Conservation (phyloP, 2,797 vertebrate genomes). For the Cyclura pinguis region DNA sequence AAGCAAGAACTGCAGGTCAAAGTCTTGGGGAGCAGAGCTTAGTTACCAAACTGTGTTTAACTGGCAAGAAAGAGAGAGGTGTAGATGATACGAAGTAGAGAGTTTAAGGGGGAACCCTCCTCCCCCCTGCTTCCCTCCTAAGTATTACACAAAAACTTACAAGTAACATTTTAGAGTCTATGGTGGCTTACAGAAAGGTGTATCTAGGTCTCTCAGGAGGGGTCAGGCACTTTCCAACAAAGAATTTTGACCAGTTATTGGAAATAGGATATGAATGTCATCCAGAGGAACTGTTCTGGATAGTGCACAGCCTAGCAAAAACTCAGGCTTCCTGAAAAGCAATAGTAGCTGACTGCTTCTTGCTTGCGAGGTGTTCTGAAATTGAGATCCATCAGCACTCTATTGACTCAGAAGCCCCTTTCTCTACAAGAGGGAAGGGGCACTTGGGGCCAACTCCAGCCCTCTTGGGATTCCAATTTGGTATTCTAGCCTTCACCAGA, state of each 20-base stretch:
- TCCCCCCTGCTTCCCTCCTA: background rate
- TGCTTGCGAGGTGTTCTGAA: background rate
- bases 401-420: background rate
- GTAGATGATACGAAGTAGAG: background rate
- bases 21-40: background rate
- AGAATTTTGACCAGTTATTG: background rate
- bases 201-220: background rate
- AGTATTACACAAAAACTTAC: background rate
- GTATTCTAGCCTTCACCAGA: background rate
- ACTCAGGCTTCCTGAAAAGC: background rate
- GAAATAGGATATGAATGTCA: background rate
- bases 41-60: background rate
- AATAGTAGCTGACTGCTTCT: background rate
- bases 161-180: background rate
- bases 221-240: background rate
- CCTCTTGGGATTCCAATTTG: no score
- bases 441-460: no score
- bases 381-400: background rate
- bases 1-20: background rate
- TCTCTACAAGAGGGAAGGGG: background rate
- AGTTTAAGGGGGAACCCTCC: background rate
- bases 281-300: background rate
- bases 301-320: background rate
- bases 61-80: background rate
- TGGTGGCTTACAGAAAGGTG: background rate